Percentiles rank a stretch among this genome's conserved stretches.
Conservation (phyloP, 2,888 invertebrate species). For the Dryomyza anilis region DNA sequence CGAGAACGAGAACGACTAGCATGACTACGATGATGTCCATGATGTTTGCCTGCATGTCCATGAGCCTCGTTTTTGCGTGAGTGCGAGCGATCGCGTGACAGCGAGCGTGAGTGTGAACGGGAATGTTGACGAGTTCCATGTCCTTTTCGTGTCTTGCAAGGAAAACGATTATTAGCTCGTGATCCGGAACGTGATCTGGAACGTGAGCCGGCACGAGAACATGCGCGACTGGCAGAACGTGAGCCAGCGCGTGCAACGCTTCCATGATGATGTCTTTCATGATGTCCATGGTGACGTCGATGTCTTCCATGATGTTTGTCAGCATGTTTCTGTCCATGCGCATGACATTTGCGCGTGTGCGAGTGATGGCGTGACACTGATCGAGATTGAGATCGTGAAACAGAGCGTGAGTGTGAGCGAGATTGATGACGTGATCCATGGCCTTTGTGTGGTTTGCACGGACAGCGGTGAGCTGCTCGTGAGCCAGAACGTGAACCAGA, state of each 20-base stretch:
- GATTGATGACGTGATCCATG: slow-evolving; percentile 4
- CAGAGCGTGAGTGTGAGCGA: slow-evolving; percentile 10
- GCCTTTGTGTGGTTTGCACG: not conserved
- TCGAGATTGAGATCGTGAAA: not conserved
- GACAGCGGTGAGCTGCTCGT: not conserved
- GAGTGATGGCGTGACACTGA: no score
- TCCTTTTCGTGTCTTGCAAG: not conserved
- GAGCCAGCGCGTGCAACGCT: not conserved
- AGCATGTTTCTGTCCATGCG: not conserved
- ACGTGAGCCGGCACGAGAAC: not conserved
- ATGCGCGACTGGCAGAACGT: not conserved
- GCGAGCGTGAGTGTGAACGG: slow-evolving; percentile 7
- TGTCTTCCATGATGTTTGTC: no score
- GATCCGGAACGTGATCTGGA: not conserved
- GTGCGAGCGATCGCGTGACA: slow-evolving; percentile 9
- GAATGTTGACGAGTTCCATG: not conserved
- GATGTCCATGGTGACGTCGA: not conserved
- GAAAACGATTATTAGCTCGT: not conserved
- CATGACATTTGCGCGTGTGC: no score
- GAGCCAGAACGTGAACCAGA: slow-evolving; percentile 18
- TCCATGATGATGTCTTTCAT: not conserved
- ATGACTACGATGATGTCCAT: slow-evolving; percentile 17
- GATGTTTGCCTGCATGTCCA: not conserved
- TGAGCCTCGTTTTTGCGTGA: not conserved
- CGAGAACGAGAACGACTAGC: slow-evolving; percentile 19